Conservation (phyloP, 2,113 vertebrate species). For the Heptranchias perlo region DNA sequence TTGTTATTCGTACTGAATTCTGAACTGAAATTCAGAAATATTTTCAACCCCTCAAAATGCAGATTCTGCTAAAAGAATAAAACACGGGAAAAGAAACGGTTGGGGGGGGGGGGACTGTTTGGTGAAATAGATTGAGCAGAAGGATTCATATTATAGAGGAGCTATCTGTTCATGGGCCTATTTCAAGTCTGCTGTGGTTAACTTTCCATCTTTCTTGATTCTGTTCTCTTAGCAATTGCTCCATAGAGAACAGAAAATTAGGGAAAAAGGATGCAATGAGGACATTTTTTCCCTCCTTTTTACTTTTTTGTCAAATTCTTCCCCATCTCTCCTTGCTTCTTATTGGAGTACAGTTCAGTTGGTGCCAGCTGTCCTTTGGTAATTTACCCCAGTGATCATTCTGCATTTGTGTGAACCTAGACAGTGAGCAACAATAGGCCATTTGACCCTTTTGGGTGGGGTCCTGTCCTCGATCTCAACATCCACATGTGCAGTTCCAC, state of each 20-base stretch:
- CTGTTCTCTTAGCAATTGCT: neutral
- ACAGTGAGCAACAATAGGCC: neutral
- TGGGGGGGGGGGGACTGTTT: neutral
- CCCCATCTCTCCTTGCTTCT: neutral
- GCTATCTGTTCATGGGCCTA: neutral
- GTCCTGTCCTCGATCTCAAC: neutral
- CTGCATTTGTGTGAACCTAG: neutral
- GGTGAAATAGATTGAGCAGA: neutral
- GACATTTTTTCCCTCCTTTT: too few species aligned
- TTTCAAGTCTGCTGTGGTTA: neutral
- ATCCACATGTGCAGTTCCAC: neutral
- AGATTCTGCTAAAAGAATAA: neutral
- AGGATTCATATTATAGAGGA: neutral
- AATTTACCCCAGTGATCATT: neutral
- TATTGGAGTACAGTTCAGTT: neutral
- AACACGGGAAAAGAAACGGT: neutral
- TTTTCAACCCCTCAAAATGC: neutral
- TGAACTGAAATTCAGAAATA: neutral
- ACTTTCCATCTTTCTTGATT: neutral
- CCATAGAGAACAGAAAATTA: neutral
- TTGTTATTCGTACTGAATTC: neutral
- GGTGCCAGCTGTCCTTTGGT: neutral
- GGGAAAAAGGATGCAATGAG: neutral
- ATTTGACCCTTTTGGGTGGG: too few species aligned
- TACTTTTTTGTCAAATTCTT: neutral